Base-by-base conservation (phyloP, 1,140 invertebrate genomes). In the Caenorhabditis remanei region DNA sequence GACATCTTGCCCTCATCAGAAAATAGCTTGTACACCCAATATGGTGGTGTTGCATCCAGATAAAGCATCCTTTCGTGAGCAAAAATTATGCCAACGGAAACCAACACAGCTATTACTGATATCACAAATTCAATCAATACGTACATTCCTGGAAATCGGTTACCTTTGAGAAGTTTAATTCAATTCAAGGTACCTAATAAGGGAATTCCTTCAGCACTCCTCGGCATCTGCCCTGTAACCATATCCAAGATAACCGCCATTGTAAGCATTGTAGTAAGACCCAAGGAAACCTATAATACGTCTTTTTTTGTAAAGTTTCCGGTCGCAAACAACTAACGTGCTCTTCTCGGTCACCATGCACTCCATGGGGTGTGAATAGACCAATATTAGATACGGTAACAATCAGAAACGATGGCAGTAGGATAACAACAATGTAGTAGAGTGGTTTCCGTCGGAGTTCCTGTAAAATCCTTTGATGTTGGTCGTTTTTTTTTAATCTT, bases 241-340 rank as follows among this genome's bases (percentile, higher is more conserved):
- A 88, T 88, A 53, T 88, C 87, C 48, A 88, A 53, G 32, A 88
- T 88, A 41, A 88, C 87, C 9, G 87, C 87, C 87, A 88, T 88
- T 50, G 87, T 88, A 19, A 88, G 84, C 83, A 88, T 84, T 13
- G 87, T 88, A 21, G 87, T 88, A 1, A 86, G 71, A 4, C 87
- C 87, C 40, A 88, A 41, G 0, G 87, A 88, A 21, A 88, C 87
- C 83, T 88, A 19, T 32, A 71, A 71, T 2, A 13, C 0, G 11
- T 32, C 2, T 13, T 63, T 11, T 32, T 63, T 63, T 32, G n/a
- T n/a, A n/a, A 8, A 11, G n/a, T n/a, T n/a, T 63, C 11, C 11
- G 13, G 11, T 63, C 0, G 11, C 16, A 71, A 46, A 32, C 2
- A 3, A 43, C 43, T 24, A 24, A 79, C 71, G n/a, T 79, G 65